Conservation (phyloP, 2,113 vertebrate species). For the Eubucco bourcierii region DNA sequence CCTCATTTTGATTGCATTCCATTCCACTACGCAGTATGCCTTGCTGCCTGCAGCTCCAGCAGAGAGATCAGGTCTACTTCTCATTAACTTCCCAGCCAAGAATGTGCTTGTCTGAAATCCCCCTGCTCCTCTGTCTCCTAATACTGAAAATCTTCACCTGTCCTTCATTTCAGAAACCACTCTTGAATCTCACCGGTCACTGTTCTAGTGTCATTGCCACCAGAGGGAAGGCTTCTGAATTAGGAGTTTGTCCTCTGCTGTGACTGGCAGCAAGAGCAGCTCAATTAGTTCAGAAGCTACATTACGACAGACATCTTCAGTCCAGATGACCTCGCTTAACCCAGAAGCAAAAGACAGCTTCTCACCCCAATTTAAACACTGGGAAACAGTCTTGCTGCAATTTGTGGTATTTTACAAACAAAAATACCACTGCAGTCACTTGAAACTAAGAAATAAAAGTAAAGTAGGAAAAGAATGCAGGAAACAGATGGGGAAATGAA, state of each 20-base stretch:
- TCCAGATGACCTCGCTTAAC: constrained; percentile 37
- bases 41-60: constrained; percentile 10
- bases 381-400: not conserved
- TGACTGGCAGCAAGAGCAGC: constrained; percentile 12
- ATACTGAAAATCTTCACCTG: constrained; percentile 12
- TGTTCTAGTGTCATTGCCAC: not conserved
- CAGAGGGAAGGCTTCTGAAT: not conserved
- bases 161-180: not conserved
- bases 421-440: not conserved
- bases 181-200: not conserved
- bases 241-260: constrained; percentile 4
- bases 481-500: not conserved
- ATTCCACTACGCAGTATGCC: not conserved
- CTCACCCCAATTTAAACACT: not conserved
- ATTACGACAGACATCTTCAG: not conserved
- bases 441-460: constrained; percentile 20
- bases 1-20: constrained; percentile 30
- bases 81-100: constrained; percentile 12
- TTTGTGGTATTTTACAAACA: constrained; percentile 14
- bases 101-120: not conserved
- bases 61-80: not conserved
- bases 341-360: constrained; percentile 11
- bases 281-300: constrained; percentile 31
- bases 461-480: not conserved
- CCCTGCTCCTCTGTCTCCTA: not conserved